Percentiles rank a stretch among this genome's conserved stretches.
Conservation (phyloP, 2,797 vertebrate genomes). For the Argyrosomus regius region DNA sequence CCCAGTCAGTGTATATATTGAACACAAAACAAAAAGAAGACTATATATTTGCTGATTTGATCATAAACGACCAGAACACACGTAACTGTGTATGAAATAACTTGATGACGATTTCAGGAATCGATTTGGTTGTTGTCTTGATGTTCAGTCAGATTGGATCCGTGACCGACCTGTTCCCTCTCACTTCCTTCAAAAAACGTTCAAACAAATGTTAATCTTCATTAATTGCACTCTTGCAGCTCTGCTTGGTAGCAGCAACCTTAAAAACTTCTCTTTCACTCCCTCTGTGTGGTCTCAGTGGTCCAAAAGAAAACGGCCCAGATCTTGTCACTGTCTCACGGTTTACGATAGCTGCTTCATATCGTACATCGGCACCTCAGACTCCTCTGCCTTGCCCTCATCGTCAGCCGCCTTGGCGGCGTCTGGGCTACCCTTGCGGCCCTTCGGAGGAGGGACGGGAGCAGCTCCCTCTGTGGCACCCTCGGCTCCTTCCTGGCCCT, state of each 20-base stretch:
- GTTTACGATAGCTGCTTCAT: slow-evolving; percentile 92
- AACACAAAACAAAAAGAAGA: slow-evolving; percentile 40
- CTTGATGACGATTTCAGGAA: not conserved
- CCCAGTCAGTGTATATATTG: slow-evolving; percentile 62
- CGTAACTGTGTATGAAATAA: not conserved
- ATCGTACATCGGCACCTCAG: slow-evolving; percentile 90
- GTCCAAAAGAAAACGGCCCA: slow-evolving; percentile 53
- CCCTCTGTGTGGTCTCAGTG: slow-evolving; percentile 47
- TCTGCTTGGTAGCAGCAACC: slow-evolving; percentile 21
- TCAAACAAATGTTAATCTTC: slow-evolving; percentile 23
- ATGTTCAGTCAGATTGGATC: slow-evolving; percentile 29
- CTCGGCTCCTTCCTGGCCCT: slow-evolving; percentile 89
- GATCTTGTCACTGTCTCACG: not conserved
- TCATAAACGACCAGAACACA: slow-evolving; percentile 37
- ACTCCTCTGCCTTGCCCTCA: slow-evolving; percentile 85
- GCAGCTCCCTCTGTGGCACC: slow-evolving; percentile 80
- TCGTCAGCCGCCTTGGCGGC: slow-evolving; percentile 83
- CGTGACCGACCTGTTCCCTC: not conserved
- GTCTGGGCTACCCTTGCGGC: slow-evolving; percentile 80
- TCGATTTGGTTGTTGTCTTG: slow-evolving; percentile 17
- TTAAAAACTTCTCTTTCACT: not conserved
- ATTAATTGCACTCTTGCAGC: not conserved
- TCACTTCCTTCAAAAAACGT: slow-evolving; percentile 34
- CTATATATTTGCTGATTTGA: not conserved
- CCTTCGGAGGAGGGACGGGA: slow-evolving; percentile 88